Conservation (phyloP, 1,140 invertebrate genomes). For the Trichomalopsis sarcophagae region DNA sequence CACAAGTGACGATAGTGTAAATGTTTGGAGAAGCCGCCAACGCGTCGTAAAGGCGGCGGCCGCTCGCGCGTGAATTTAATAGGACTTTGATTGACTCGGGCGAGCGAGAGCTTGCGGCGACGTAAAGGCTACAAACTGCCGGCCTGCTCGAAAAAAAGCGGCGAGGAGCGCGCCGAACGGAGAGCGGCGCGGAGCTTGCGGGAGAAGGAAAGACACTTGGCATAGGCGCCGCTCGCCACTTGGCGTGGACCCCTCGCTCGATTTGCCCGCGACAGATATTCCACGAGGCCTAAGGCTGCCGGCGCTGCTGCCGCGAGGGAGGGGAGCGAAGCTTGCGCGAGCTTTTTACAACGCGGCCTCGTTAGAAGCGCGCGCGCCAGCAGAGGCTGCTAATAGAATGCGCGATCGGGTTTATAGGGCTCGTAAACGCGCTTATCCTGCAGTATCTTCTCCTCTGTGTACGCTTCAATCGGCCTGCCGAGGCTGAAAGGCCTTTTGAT, state of each 20-base stretch:
- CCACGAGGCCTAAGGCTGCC: background rate
- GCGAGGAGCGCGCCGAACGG: background rate
- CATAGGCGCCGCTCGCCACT: constrained; percentile 32
- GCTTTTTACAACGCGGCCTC: constrained; percentile 20
- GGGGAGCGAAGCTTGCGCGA: background rate
- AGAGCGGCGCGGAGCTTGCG: background rate
- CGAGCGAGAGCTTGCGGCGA: background rate
- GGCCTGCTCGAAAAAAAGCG: no score
- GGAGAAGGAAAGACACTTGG: constrained; percentile 46
- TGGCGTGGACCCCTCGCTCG: constrained; percentile 40
- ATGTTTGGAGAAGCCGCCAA: constrained; percentile 27
- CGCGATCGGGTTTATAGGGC: background rate
- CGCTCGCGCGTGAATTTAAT: constrained; percentile 35
- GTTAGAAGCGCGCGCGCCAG: background rate
- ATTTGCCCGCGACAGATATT: constrained; percentile 32
- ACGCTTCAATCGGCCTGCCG: background rate
- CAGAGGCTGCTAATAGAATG: constrained; percentile 9
- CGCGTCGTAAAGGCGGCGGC: constrained; percentile 29
- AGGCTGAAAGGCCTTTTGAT: background rate
- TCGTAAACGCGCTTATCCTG: constrained; percentile 22
- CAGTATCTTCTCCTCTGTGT: background rate
- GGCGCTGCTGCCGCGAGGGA: no score
- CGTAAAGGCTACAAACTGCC: background rate
- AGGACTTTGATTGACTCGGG: constrained; percentile 48
- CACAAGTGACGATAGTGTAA: background rate